Evolutionary conservation across 2,797 vertebrate species (phyloP).

Genomic region (Thaleichthys pacificus): DNA sequence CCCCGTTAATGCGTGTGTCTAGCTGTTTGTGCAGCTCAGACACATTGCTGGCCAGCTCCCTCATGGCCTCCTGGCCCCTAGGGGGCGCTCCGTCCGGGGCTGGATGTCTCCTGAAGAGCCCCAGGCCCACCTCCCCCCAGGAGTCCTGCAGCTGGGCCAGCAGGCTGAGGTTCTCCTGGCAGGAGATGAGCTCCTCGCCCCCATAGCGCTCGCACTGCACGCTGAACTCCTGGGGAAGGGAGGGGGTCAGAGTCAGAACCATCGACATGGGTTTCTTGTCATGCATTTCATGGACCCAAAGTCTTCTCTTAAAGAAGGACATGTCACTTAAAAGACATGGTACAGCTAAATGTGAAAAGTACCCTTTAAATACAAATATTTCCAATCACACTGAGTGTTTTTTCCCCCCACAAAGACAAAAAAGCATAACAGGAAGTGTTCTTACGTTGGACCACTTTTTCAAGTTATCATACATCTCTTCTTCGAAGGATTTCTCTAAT

Average conservation of each 20-base stretch:
- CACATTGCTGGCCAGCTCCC: constrained; percentile 58
- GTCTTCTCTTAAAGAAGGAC: neutral
- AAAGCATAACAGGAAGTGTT: neutral
- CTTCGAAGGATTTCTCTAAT: constrained; percentile 47
- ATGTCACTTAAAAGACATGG: neutral
- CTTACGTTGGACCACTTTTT: constrained; percentile 72
- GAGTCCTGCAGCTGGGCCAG: constrained; percentile 66
- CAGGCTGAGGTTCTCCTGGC: constrained; percentile 68
- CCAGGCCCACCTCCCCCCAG: constrained; percentile 73
- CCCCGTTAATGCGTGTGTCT: constrained; percentile 67
- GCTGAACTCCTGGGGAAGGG: constrained; percentile 63
- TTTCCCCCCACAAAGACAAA: neutral
- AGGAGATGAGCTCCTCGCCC: constrained; percentile 68
- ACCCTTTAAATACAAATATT: constrained; percentile 2
- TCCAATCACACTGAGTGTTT: neutral
- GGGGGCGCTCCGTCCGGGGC: constrained; percentile 55
- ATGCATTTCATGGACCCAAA: neutral
- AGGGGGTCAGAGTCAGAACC: neutral
- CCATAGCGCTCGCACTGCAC: constrained; percentile 67
- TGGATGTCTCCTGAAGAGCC: constrained; percentile 74
- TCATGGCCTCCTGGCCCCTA: constrained; percentile 54
- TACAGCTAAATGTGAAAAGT: neutral
- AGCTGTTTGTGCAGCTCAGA: constrained; percentile 70
- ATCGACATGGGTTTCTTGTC: too few species aligned
- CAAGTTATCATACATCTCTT: constrained; percentile 60